These are phyloP conservation scores for Magallana ariakensis DNA, from an alignment of 1,140 invertebrate genomes.

Conservation along the genomic window DNA sequence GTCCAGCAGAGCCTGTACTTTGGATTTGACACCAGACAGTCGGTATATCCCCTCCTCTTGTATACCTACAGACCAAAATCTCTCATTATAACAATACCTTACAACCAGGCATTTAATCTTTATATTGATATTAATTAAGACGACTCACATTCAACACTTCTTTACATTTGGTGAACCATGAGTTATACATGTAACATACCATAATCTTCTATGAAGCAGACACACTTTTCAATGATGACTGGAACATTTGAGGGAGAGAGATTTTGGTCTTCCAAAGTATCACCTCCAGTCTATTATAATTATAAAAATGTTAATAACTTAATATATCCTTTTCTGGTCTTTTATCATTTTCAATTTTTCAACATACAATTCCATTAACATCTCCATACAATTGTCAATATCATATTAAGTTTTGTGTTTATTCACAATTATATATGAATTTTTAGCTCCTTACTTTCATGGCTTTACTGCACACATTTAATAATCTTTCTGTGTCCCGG, in stretches of 20 bases:
- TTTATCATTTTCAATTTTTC: no score
- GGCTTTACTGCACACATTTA: constrained; percentile 86
- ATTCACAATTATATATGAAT: neutral
- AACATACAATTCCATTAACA: no score
- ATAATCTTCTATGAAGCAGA: constrained; percentile 91
- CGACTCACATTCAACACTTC: no score
- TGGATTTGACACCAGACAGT: constrained; percentile 87
- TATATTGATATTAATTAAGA: no score
- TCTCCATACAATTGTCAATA: no score
- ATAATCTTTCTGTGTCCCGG: constrained; percentile 83
- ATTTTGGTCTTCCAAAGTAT: constrained; percentile 89
- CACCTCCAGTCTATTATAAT: constrained; percentile 84
- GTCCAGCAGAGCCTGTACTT: constrained; percentile 87
- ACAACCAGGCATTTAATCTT: no score
- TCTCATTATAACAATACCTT: no score
- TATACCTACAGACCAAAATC: neutral
- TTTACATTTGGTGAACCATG: no score
- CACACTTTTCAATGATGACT: constrained; percentile 93
- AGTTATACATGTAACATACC: constrained; percentile 82
- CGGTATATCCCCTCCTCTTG: constrained; percentile 88
- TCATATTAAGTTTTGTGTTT: no score
- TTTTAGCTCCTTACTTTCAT: constrained; percentile 61
- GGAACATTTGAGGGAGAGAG: constrained; percentile 92
- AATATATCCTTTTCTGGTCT: no score
- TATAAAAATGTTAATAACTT: neutral